Percentiles rank a stretch among this genome's conserved stretches.
These are phyloP conservation scores for Lepidurus arcticus DNA, from an alignment of 1,140 invertebrate species.

Conservation along the genomic window DNA sequence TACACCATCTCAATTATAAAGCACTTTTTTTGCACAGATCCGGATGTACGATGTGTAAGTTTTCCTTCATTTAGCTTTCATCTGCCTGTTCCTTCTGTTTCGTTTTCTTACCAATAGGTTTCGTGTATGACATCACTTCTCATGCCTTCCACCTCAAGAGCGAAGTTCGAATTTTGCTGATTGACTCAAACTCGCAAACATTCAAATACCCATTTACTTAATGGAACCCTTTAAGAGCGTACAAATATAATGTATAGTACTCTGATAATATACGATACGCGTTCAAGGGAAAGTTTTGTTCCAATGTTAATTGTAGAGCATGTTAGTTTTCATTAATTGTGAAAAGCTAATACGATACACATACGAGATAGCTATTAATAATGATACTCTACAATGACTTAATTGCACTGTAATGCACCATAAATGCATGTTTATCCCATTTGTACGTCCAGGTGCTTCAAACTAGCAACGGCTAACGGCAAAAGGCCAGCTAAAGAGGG, in stretches of 20 bases:
- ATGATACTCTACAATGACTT: neutral
- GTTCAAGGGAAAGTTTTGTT: too few relatives aligned
- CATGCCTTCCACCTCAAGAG: neutral
- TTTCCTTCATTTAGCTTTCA: neutral
- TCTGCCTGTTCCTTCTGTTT: neutral
- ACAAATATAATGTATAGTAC: too few relatives aligned
- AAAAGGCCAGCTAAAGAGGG: neutral
- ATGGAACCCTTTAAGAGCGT: too few relatives aligned
- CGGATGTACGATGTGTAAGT: neutral
- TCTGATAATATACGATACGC: too few relatives aligned
- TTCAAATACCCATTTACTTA: too few relatives aligned
- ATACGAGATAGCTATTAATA: neutral
- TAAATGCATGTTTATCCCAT: slow-evolving; percentile 13
- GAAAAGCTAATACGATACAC: neutral
- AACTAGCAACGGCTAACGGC: slow-evolving; percentile 1
- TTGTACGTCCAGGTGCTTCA: slow-evolving; percentile 10
- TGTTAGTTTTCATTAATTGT: too few relatives aligned
- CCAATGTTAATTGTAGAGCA: too few relatives aligned
- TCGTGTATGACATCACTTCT: neutral
- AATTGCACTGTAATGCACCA: neutral
- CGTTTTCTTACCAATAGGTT: neutral
- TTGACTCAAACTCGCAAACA: neutral
- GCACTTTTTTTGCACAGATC: neutral
- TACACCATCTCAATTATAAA: neutral
- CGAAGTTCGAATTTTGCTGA: neutral